Evolutionary conservation across 2,888 invertebrate genomes (phyloP), one percentile per base, ranked within the genome.

Genomic region (Oligia latruncula): DNA sequence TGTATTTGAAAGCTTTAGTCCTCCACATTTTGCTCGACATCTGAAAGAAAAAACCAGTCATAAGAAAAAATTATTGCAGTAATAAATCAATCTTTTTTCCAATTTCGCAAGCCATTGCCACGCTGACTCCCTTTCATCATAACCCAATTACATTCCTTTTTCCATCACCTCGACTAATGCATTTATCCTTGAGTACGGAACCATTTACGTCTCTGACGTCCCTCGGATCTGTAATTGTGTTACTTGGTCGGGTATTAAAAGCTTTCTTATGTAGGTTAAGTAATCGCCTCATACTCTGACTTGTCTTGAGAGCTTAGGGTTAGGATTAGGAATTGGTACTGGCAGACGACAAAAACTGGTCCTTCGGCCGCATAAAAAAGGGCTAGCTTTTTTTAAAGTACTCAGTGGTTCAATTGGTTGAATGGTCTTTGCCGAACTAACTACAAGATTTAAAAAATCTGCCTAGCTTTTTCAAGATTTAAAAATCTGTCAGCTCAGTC

Each of bases 171-270:
- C 81, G 70, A 72, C 80, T 90, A 91, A 92, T 89, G 79, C 86
- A 80, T 80, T 92, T 91, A 91, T 77, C 74, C 82, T 74, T 74
- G 71, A 71, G 68, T 64, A 78, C 72, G 78, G 78, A 74, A 81
- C 82, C 90, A 91, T 91, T 93, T 90, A 90, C 87, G 77, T 74
- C 80, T 78, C 81, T 78, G 86, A 73, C 77, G 87, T 81, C 84
- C 77, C 85, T 83, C 75, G 88, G 81, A 87, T 86, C 84, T 80
- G 76, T 91, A 92, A 92, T 88, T 86, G 78, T 86, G 82, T 92
- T 92, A 90, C 88, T 72, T 85, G 55, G 83, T 81, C 81, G 87
- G 85, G 84, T 90, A 90, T 90, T 91, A 90, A 93, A 91, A 92
- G 93, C 90, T 90, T 92, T 92, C 85, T 84, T 86, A 79, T 90